These are phyloP conservation scores for Erpornis zantholeuca DNA, from an alignment of 2,113 vertebrate genomes.

Conservation along the genomic window DNA sequence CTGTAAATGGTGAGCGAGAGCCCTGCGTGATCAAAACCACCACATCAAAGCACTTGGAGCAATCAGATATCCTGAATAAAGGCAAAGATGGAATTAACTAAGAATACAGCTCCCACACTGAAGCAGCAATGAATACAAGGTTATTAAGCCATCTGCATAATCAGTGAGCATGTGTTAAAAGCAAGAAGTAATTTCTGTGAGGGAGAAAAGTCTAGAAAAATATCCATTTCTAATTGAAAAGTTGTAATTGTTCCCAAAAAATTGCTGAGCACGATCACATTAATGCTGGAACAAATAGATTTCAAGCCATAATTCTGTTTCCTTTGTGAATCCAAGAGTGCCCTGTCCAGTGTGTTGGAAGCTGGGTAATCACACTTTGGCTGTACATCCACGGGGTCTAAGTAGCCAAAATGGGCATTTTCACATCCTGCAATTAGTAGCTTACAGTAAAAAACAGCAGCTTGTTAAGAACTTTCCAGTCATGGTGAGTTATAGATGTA, in stretches of 20 bases:
- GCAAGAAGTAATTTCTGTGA: background rate
- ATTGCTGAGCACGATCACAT: background rate
- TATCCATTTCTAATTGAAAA: background rate
- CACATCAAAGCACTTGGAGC: background rate
- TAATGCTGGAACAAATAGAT: background rate
- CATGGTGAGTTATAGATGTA: background rate
- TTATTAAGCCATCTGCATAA: slow-evolving; percentile 27
- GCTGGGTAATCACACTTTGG: background rate
- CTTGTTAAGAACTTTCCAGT: background rate
- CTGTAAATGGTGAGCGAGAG: background rate
- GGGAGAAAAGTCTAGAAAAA: background rate
- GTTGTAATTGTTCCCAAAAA: background rate
- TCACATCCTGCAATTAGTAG: background rate
- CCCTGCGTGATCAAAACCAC: background rate
- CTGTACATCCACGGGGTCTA: background rate
- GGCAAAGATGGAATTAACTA: background rate
- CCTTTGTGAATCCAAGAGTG: background rate
- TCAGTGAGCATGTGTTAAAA: slow-evolving; percentile 15
- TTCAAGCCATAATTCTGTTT: background rate
- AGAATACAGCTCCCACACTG: background rate
- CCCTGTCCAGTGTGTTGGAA: background rate
- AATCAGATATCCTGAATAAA: background rate
- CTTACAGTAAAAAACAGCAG: background rate
- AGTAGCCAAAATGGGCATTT: background rate
- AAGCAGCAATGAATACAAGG: background rate